A percentile compares a stretch with the other conserved stretches of the same genome.
phyloP scores from a whole-genome alignment of 2,113 vertebrate genomes.

The Upupa epops region DNA sequence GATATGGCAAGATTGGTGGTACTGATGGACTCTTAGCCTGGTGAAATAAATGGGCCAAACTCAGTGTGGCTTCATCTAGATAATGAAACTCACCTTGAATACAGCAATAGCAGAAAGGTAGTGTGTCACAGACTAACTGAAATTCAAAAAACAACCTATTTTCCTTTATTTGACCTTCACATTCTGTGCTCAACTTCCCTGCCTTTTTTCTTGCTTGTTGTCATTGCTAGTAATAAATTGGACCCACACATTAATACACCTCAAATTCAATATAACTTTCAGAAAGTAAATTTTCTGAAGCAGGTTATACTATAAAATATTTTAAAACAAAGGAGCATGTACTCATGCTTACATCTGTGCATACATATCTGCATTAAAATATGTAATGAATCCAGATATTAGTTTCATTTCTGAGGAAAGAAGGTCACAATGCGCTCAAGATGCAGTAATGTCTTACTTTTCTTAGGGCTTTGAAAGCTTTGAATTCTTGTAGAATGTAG shows the following conservation, averaged over 20 bases:
- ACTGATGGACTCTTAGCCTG: neutral
- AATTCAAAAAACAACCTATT: neutral
- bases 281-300: neutral
- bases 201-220: neutral
- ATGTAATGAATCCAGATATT: neutral
- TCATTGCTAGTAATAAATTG: neutral
- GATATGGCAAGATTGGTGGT: neutral
- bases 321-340: neutral
- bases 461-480: conserved; percentile 90
- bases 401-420: conserved; percentile 24
- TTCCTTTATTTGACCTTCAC: neutral
- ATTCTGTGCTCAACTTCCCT: neutral
- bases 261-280: neutral
- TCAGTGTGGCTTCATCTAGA: neutral
- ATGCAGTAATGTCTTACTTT: conserved; percentile 74
- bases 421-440: conserved; percentile 66
- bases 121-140: neutral
- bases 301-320: neutral
- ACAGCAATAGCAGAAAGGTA: neutral
- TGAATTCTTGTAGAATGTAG: conserved; percentile 84
- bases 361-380: neutral
- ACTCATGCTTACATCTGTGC: neutral
- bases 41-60: neutral
- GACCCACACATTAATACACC: neutral
- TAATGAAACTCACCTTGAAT: neutral